Conservation (phyloP, 2,888 invertebrate genomes). For the Hypomecis punctinalis region DNA sequence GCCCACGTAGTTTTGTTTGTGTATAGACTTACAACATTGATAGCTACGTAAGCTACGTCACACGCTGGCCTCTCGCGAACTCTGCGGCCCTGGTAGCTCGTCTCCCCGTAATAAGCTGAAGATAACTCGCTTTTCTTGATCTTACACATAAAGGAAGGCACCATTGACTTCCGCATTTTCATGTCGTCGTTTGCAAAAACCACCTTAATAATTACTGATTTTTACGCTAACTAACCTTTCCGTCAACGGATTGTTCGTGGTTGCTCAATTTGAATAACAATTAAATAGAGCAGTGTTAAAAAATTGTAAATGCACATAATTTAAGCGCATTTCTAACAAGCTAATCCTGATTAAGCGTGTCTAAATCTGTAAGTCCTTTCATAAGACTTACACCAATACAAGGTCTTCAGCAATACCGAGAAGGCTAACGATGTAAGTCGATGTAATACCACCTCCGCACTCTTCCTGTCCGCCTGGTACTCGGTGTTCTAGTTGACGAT, state of each 20-base stretch:
- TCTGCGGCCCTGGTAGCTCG: conserved; percentile 78
- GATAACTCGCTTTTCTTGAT: conserved; percentile 82
- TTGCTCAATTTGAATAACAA: neutral
- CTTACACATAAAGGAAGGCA: conserved; percentile 62
- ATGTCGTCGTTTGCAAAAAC: conserved; percentile 31
- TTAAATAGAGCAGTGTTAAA: neutral
- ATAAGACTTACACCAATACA: conserved; percentile 61
- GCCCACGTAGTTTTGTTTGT: conserved; percentile 55
- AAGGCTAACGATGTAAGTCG: conserved; percentile 49
- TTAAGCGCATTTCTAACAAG: conserved; percentile 34
- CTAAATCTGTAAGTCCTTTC: conserved; percentile 55
- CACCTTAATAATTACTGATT: conserved; percentile 1
- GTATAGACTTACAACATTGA: conserved; percentile 60
- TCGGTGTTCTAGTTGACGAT: conserved; percentile 83
- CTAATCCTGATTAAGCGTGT: conserved; percentile 44
- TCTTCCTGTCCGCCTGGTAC: conserved; percentile 70
- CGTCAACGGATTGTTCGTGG: neutral
- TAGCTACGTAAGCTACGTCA: conserved; percentile 66
- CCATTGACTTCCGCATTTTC: conserved; percentile 70
- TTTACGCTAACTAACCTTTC: conserved; percentile 8
- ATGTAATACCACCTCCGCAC: conserved; percentile 52
- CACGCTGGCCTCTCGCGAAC: conserved; percentile 69
- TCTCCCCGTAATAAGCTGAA: conserved; percentile 83
- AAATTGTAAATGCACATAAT: conserved; percentile 27
- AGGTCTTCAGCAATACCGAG: conserved; percentile 57